These are phyloP conservation scores for Lycaena phlaeas DNA, from an alignment of 2,888 invertebrate species.

Conservation along the genomic window DNA sequence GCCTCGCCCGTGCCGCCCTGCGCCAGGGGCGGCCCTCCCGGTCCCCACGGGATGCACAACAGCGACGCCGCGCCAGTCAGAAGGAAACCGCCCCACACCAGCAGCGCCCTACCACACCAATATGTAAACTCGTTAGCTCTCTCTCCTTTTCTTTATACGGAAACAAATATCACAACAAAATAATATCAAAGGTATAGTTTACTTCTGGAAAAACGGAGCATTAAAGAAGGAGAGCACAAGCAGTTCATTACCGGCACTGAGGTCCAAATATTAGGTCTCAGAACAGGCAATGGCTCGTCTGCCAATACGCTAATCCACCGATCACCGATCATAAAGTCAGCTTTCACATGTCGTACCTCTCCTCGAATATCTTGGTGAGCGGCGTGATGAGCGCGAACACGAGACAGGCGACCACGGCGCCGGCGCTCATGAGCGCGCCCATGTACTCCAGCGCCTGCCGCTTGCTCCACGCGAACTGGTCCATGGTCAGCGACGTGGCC, in stretches of 20 bases:
- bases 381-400: constrained; percentile 82
- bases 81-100: constrained; percentile 88
- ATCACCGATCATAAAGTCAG: no score
- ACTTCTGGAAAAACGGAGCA: no score
- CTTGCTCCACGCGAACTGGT: constrained; percentile 91
- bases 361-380: constrained; percentile 80
- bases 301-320: no score
- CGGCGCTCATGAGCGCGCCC: constrained; percentile 86
- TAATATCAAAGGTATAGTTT: no score
- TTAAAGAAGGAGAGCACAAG: no score
- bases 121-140: no score
- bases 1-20: constrained; percentile 52
- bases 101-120: constrained; percentile 67
- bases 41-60: constrained; percentile 84
- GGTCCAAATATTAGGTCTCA: no score
- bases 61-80: constrained; percentile 83
- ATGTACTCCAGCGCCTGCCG: constrained; percentile 83
- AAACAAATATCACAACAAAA: no score
- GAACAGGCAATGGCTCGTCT: no score
- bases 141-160: no score
- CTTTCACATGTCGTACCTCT: no score
- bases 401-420: constrained; percentile 82
- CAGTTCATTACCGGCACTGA: no score
- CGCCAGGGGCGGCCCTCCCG: constrained; percentile 76
- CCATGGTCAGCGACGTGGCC: constrained; percentile 88